Conservation (phyloP, 2,113 vertebrate genomes). For the Clarias batrachus region DNA sequence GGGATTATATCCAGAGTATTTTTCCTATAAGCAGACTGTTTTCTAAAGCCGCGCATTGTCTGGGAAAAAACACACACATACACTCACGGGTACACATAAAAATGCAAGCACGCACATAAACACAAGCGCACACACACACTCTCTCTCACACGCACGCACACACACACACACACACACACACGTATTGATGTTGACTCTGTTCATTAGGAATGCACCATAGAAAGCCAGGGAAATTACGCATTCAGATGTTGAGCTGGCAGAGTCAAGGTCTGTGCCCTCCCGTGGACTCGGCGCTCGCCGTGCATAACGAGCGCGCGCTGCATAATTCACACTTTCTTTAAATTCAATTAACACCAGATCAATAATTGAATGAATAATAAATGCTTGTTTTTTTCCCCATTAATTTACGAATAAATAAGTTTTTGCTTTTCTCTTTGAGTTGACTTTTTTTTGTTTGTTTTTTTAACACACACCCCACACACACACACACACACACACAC, state of each 20-base stretch:
- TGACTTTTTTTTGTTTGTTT: background rate
- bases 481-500: constrained; percentile 31
- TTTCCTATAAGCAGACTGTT: background rate
- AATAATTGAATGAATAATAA: constrained; percentile 56
- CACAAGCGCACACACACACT: constrained; percentile 34
- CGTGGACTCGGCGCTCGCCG: background rate
- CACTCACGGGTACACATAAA: constrained; percentile 37
- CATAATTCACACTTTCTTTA: constrained; percentile 54
- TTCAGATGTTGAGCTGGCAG: constrained; percentile 46
- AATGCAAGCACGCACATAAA: background rate
- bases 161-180: constrained; percentile 34
- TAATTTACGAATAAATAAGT: constrained; percentile 28
- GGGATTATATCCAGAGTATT: background rate
- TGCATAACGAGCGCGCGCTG: constrained; percentile 36
- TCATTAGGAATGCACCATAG: constrained; percentile 43
- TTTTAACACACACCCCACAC: background rate
- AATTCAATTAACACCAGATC: constrained; percentile 53
- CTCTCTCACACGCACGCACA: constrained; percentile 49
- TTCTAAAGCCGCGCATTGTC: background rate
- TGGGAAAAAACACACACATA: constrained; percentile 39
- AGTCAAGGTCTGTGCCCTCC: constrained; percentile 53
- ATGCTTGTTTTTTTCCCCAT: constrained; percentile 44
- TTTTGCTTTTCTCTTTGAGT: constrained; percentile 29
- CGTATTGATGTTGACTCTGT: constrained; percentile 11
- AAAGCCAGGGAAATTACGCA: constrained; percentile 48